Evolutionary conservation across 2,797 vertebrate genomes (phyloP).

Genomic region (Nyctibius grandis): DNA sequence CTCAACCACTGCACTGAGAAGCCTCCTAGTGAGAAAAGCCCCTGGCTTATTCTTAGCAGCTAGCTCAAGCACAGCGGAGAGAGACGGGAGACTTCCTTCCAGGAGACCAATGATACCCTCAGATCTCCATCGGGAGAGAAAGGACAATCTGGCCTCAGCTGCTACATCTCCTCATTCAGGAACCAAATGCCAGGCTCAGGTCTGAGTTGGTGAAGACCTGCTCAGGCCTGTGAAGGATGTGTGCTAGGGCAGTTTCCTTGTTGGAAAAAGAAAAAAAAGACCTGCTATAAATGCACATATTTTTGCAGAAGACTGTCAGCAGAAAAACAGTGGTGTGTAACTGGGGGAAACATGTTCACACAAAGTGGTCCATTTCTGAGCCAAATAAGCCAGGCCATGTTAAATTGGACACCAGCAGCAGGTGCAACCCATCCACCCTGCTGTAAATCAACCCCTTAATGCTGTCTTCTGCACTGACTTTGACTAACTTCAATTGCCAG

Average conservation of each 20-base stretch:
- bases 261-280: neutral
- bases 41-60: neutral
- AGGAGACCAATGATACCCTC: neutral
- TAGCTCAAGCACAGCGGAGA: neutral
- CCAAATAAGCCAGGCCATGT: neutral
- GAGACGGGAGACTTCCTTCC: neutral
- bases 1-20: too few species aligned
- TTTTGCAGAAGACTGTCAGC: neutral
- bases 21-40: neutral
- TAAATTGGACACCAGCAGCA: neutral
- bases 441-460: neutral
- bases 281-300: neutral
- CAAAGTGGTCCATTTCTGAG: neutral
- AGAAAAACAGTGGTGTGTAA: neutral
- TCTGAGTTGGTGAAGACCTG: neutral
- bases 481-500: neutral
- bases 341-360: neutral
- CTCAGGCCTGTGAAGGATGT: neutral
- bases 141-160: neutral
- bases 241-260: neutral
- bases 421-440: neutral
- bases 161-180: neutral
- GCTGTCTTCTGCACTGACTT: neutral
- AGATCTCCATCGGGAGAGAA: rapidly evolving
- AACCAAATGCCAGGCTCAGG: neutral